Evolutionary conservation across 2,113 vertebrate genomes (phyloP), one percentile per base, ranked within the genome.

Genomic region (Opisthocomus hoazin): DNA sequence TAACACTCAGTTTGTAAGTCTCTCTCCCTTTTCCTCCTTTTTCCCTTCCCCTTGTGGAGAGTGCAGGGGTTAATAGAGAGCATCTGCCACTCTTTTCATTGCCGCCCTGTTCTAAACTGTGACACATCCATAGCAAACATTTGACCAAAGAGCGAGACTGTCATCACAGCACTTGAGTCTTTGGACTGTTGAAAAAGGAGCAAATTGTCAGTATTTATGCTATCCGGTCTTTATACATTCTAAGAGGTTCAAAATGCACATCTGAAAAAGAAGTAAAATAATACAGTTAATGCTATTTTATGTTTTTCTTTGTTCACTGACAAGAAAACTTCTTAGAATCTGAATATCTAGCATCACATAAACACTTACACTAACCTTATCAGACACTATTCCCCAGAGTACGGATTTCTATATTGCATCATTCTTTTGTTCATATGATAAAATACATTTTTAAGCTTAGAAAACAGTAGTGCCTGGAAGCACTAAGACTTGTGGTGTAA

Each of bases 81-180:
- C n/a, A n/a, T n/a, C n/a, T n/a, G n/a, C n/a, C n/a, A n/a, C n/a
- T n/a, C n/a, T n/a, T n/a, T n/a, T n/a, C n/a, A n/a, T n/a, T n/a
- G n/a, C n/a, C n/a, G n/a, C n/a, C n/a, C n/a, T n/a, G n/a, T n/a
- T n/a, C n/a, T n/a, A n/a, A n/a, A n/a, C n/a, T n/a, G n/a, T n/a
- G n/a, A n/a, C n/a, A n/a, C n/a, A 89, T 16, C 22, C 2, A 0
- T 64, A 24, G 22, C 22, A 60, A 89, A 43, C 1, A 3, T 36
- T 78, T 79, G 36, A 19, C 79, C 57, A 82, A 58, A 46, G 43
- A 51, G 19, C 23, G 12, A 74, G 29, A 77, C 39, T 81, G 21
- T 58, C 15, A 34, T 54, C n/a, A 51, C 18, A 70, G 6, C 45
- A 76, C 10, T 60, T 78, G 5, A 76, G 20, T 18, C 12, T 77